Evolutionary conservation across 2,113 vertebrate species (phyloP).

Genomic region (Geothlypis trichas): DNA sequence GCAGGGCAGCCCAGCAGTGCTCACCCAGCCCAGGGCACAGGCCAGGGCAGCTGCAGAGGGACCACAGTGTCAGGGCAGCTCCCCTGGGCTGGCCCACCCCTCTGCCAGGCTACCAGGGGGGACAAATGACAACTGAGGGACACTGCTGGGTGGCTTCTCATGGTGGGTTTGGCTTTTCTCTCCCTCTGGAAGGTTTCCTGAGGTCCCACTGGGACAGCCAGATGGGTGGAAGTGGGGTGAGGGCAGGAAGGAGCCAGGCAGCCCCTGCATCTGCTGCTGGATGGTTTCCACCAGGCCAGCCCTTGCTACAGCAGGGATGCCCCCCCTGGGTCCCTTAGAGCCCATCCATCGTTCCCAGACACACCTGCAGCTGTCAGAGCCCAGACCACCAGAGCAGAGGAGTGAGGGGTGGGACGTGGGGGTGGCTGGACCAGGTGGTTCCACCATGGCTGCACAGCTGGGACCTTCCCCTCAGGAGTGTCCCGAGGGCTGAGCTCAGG

Average conservation of each 20-base stretch:
- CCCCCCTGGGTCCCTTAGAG: accelerated
- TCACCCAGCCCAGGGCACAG: constrained; percentile 62
- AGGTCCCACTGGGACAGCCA: accelerated
- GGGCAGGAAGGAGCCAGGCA: background rate
- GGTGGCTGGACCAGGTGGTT: constrained; percentile 62
- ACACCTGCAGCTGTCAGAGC: constrained; percentile 35
- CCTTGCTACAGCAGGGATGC: background rate
- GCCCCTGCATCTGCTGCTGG: background rate
- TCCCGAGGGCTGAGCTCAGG: background rate
- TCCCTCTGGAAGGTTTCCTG: background rate
- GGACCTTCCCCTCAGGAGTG: background rate
- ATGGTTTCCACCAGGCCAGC: background rate
- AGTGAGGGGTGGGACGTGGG: constrained; percentile 43
- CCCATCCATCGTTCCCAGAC: background rate
- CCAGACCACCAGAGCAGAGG: constrained; percentile 69
- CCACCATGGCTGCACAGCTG: background rate
- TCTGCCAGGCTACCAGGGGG: background rate
- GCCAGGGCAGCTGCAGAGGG: constrained; percentile 68
- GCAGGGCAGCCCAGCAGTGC: constrained; percentile 63
- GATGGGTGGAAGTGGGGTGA: background rate
- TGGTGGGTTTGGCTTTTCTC: background rate
- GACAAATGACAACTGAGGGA: background rate
- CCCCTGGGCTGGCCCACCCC: background rate
- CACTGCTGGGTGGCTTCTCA: background rate
- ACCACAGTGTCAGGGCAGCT: background rate